These are phyloP conservation scores for Rhinopithecus roxellana DNA, from an alignment of 2,113 vertebrate species.

Conservation along the genomic window DNA sequence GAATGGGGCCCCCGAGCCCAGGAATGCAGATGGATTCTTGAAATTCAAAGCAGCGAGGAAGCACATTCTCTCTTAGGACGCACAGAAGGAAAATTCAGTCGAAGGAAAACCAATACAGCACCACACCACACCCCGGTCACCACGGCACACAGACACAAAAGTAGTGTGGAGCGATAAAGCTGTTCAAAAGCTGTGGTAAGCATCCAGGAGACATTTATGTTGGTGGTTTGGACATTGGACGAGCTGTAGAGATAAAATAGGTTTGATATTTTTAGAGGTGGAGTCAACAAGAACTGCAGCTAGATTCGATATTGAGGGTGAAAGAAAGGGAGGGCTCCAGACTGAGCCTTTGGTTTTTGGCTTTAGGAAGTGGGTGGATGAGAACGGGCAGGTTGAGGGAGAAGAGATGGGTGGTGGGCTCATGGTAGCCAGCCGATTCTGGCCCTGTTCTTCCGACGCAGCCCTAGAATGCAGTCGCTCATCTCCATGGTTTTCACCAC, in stretches of 20 bases:
- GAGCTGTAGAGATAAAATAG: too few relatives aligned
- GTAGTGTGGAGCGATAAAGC: neutral
- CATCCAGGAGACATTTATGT: neutral
- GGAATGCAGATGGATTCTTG: neutral
- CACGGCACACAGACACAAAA: accelerated
- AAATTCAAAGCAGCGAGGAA: neutral
- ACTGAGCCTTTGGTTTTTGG: neutral
- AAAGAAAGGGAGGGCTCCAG: neutral
- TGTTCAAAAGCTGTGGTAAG: neutral
- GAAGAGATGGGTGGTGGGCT: too few relatives aligned
- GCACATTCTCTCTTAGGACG: neutral
- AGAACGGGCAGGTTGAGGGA: neutral
- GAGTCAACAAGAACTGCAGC: neutral
- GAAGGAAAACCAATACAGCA: neutral
- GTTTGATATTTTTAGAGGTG: neutral
- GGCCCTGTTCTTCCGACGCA: too few relatives aligned
- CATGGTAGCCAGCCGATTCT: neutral
- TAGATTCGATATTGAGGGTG: neutral
- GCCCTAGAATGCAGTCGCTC: neutral
- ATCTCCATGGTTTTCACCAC: too few relatives aligned
- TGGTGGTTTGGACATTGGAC: neutral
- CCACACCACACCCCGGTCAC: neutral
- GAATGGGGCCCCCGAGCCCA: accelerated
- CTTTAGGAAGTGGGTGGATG: too few relatives aligned
- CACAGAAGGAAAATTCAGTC: neutral